phyloP scores from a whole-genome alignment of 2,888 invertebrate species.

The Ormyrus labotus region DNA sequence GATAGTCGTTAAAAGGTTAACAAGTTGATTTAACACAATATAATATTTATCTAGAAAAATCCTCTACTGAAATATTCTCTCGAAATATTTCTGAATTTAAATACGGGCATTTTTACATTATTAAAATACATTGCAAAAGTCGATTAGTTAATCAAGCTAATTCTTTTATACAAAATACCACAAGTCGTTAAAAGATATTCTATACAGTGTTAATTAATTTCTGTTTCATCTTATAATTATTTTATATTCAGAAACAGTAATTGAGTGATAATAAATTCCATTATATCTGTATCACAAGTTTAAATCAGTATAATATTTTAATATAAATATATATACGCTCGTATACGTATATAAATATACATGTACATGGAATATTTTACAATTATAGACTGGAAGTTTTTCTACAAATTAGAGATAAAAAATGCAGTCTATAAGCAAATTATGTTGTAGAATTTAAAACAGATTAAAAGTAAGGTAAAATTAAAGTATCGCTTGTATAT shows the following conservation, averaged over 20 bases:
- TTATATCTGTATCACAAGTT: slow-evolving; percentile 67
- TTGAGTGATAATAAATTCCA: slow-evolving; percentile 59
- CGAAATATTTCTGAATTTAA: slow-evolving; percentile 25
- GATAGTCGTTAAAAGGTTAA: slow-evolving; percentile 37
- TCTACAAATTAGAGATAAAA: slow-evolving; percentile 38
- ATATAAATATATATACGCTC: slow-evolving; percentile 25
- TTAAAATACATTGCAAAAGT: slow-evolving; percentile 54
- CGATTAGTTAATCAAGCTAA: slow-evolving; percentile 58
- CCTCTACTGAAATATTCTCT: slow-evolving; percentile 32
- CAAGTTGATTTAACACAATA: neutral
- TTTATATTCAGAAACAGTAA: slow-evolving; percentile 61
- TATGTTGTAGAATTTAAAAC: slow-evolving; percentile 40
- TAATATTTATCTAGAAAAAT: slow-evolving; percentile 20
- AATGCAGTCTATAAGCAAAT: slow-evolving; percentile 14
- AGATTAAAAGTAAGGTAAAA: slow-evolving; percentile 40
- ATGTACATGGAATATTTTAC: slow-evolving; percentile 14
- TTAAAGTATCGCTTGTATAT: slow-evolving; percentile 10
- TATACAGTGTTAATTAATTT: slow-evolving; percentile 56
- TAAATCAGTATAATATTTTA: slow-evolving; percentile 61
- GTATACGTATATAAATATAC: slow-evolving; percentile 15
- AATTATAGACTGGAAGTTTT: slow-evolving; percentile 48
- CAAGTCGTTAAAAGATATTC: slow-evolving; percentile 57
- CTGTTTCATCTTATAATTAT: slow-evolving; percentile 52
- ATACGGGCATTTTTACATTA: slow-evolving; percentile 24
- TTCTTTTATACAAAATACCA: slow-evolving; percentile 63